Conservation (phyloP, 1,140 invertebrate genomes). For the Caenorhabditis remanei region DNA sequence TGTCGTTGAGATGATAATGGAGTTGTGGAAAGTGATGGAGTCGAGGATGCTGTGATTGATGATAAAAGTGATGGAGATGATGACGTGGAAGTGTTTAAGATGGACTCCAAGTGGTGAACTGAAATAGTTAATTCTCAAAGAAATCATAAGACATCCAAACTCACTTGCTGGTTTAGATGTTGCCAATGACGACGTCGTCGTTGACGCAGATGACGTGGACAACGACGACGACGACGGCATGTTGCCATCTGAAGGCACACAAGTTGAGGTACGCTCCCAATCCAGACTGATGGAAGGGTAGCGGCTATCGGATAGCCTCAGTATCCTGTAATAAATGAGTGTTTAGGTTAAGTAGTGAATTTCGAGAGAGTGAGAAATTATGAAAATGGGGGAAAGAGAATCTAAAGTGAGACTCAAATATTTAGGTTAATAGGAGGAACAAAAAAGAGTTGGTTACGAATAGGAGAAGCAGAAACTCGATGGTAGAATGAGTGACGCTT, state of each 20-base stretch:
- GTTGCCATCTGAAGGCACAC: conserved; percentile 47
- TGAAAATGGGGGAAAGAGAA: not conserved
- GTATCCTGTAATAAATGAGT: conserved; percentile 17
- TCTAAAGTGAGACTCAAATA: not conserved
- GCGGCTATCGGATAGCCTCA: conserved; percentile 59
- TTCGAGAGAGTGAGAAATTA: not conserved
- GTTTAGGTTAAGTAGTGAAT: not conserved
- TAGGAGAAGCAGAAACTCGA: too few species aligned
- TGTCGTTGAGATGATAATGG: conserved; percentile 31
- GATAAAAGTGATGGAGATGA: conserved; percentile 18
- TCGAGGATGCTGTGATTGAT: not conserved
- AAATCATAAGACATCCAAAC: not conserved
- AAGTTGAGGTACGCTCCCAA: conserved; percentile 56
- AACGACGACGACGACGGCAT: conserved; percentile 51
- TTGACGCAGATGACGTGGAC: conserved; percentile 27
- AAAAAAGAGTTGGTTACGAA: too few species aligned
- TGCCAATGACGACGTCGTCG: conserved; percentile 24
- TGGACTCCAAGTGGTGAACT: conserved; percentile 49
- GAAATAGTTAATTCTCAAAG: not conserved
- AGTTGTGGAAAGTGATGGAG: conserved; percentile 10
- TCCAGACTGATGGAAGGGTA: conserved; percentile 37
- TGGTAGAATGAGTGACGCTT: too few species aligned
- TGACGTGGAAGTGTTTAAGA: conserved; percentile 16
- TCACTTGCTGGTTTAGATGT: conserved; percentile 43
- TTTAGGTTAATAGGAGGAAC: too few species aligned